phyloP scores from a whole-genome alignment of 2,888 invertebrate genomes.

The Cryptophagus acutangulus region DNA sequence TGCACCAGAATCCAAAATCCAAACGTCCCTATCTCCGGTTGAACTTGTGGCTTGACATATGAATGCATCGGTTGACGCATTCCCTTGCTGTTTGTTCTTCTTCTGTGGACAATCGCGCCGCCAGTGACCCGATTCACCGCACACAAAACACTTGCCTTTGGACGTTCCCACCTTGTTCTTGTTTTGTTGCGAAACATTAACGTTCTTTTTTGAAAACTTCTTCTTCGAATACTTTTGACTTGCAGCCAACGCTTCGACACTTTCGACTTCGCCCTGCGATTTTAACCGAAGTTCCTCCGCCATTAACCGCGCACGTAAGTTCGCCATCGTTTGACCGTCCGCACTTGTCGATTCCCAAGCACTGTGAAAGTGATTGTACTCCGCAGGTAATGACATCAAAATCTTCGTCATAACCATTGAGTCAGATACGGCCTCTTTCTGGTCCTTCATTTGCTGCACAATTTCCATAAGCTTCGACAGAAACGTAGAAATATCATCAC shows the following conservation, averaged over 20 bases:
- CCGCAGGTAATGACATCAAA: constrained; percentile 33
- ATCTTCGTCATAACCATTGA: constrained; percentile 36
- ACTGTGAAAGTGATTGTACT: constrained; percentile 37
- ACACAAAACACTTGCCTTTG: no score
- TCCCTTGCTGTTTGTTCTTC: no score
- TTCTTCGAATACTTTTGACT: constrained; percentile 9
- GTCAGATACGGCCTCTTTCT: constrained; percentile 30
- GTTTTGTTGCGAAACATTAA: neutral
- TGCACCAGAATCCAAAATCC: constrained; percentile 10
- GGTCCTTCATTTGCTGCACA: constrained; percentile 20
- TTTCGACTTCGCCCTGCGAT: constrained; percentile 10
- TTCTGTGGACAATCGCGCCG: constrained; percentile 1
- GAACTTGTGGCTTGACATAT: neutral
- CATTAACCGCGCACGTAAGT: constrained; percentile 15
- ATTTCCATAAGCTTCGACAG: constrained; percentile 23
- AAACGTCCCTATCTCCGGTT: constrained; percentile 3
- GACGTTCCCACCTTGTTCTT: no score
- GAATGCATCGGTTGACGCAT: constrained; percentile 10
- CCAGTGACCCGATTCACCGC: constrained; percentile 11
- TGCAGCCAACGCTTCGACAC: constrained; percentile 9
- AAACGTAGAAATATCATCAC: constrained; percentile 28
- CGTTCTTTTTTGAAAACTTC: constrained; percentile 18
- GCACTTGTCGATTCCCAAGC: constrained; percentile 29
- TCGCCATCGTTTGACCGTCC: constrained; percentile 19
- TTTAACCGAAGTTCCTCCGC: constrained; percentile 24